phyloP scores from a whole-genome alignment of 2,888 invertebrate genomes.

The Acleris laterana region DNA sequence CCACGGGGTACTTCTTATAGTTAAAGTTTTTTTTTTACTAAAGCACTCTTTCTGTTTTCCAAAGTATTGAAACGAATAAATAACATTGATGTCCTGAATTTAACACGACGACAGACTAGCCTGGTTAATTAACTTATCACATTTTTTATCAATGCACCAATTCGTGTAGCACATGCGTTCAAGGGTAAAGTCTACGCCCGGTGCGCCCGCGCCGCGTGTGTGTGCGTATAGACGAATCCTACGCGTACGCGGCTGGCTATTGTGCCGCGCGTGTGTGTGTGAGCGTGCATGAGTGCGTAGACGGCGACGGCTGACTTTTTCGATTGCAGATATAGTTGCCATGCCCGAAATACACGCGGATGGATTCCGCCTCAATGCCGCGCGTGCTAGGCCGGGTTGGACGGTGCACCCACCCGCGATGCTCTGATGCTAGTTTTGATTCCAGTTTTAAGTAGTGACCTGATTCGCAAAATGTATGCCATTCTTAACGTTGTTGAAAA shows the following conservation, averaged over 20 bases:
- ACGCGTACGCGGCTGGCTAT: conserved; percentile 59
- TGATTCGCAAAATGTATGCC: conserved; percentile 10
- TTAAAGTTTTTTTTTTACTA: too few species aligned
- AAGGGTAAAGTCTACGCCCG: conserved; percentile 80
- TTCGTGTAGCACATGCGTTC: conserved; percentile 73
- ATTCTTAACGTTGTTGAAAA: background rate
- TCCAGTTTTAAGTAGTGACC: conserved; percentile 27
- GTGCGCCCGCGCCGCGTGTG: conserved; percentile 55
- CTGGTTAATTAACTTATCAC: conserved; percentile 71
- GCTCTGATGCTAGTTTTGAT: conserved; percentile 20
- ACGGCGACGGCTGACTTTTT: conserved; percentile 72
- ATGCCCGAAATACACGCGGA: conserved; percentile 81
- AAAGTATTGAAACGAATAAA: too few species aligned
- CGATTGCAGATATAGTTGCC: conserved; percentile 78
- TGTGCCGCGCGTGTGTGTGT: conserved; percentile 62
- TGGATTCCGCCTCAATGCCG: conserved; percentile 73
- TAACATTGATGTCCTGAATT: background rate
- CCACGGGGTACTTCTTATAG: too few species aligned
- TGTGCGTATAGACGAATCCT: conserved; percentile 48
- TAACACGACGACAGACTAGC: conserved; percentile 29
- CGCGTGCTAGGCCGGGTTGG: conserved; percentile 41
- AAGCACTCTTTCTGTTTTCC: too few species aligned
- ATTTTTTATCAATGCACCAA: conserved; percentile 80
- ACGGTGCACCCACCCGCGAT: conserved; percentile 34
- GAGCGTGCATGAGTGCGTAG: conserved; percentile 62